Conservation (phyloP, 2,797 vertebrate genomes). For the Fistularia tabacaria region DNA sequence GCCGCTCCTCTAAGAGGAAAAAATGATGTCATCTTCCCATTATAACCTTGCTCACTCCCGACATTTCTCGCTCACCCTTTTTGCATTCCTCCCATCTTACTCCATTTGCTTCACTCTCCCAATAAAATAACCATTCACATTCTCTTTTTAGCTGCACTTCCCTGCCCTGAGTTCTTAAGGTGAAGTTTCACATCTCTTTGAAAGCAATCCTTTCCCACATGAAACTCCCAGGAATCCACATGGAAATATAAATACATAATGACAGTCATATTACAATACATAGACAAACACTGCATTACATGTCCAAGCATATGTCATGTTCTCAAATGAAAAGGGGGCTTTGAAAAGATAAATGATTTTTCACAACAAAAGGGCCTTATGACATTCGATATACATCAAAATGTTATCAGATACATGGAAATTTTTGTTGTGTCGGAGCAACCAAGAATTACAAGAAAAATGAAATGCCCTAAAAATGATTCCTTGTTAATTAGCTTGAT, state of each 20-base stretch:
- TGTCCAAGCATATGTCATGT: no score
- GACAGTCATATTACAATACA: constrained; percentile 22
- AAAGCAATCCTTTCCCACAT: constrained; percentile 51
- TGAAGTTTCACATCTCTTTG: constrained; percentile 23
- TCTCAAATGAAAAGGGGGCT: constrained; percentile 23
- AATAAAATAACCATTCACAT: constrained; percentile 34
- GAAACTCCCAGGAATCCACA: constrained; percentile 35
- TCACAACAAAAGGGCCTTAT: no score
- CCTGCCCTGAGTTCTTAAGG: constrained; percentile 7
- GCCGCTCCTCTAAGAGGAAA: constrained; percentile 39
- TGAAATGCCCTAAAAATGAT: no score
- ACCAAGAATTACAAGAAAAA: no score
- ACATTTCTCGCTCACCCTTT: constrained; percentile 25
- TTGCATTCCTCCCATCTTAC: constrained; percentile 34
- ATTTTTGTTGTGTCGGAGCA: neutral
- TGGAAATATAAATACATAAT: constrained; percentile 25
- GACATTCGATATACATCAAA: no score
- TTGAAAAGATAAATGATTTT: constrained; percentile 16
- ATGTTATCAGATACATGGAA: constrained; percentile 9
- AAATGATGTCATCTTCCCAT: constrained; percentile 55
- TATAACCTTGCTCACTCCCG: constrained; percentile 34
- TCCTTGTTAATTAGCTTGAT: no score
- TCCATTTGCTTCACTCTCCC: constrained; percentile 39
- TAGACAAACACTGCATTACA: no score
- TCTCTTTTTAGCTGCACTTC: constrained; percentile 17